Evolutionary conservation across 2,888 invertebrate species (phyloP), one percentile per base, ranked within the genome.

Genomic region (Imbricaverruca yamaguchii): DNA sequence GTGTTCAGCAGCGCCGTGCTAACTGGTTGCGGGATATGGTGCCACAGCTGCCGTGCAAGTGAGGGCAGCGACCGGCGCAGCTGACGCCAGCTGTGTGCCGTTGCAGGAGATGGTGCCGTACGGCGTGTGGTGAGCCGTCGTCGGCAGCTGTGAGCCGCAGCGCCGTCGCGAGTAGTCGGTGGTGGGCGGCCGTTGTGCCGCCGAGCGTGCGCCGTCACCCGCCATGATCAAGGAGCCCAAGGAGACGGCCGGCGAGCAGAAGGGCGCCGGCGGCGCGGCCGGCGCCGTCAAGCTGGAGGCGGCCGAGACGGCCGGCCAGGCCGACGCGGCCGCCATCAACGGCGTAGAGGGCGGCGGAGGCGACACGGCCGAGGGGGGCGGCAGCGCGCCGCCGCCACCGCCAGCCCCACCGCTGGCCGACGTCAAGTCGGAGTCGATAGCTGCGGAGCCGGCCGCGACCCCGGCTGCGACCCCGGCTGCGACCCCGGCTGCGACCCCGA

Each of bases 151-250:
- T 39, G 2, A 39, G 39, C 39, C 39, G 39, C 39, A 3, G 39
- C 39, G 39, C 39, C 39, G 39, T 39, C 39, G 39, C 39, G 39
- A 39, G 39, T 39, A 39, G 39, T 39, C 39, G 39, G 39, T 39
- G 39, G 39, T 39, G 39, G 39, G 2, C 39, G 39, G 39, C 39
- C 39, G 39, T 39, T 4, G 39, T 39, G 39, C 39, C 39, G 39
- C 39, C 39, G 39, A 39, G 39, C 39, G 39, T 39, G 39, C 39
- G 39, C 39, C 39, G 39, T 39, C 39, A 1, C 4, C 39, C 80
- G 84, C 83, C 83, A 84, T 84, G 84, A 84, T 84, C 81, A 85
- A 84, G 83, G 85, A 84, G 83, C 84, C 81, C 69, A 85, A 85
- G 81, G 84, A 84, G 63, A 83, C 84, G 81, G 83, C 83, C 78